These are phyloP conservation scores for Heterodera schachtii DNA, from an alignment of 1,140 invertebrate species.

Conservation along the genomic window DNA sequence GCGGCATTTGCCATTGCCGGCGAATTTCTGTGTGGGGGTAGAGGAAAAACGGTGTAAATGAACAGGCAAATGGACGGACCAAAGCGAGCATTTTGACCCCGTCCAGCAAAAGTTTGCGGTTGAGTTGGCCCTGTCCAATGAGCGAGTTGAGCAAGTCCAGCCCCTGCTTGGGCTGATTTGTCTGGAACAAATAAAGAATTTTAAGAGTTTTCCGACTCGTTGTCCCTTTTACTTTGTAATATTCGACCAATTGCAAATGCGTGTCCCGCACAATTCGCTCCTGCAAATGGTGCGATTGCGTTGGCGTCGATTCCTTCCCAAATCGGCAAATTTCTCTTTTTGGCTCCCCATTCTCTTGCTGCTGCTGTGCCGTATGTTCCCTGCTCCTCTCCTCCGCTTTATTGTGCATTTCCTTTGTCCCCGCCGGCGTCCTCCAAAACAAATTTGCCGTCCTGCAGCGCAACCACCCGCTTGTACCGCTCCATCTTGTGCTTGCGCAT, in stretches of 20 bases:
- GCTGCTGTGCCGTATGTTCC: no score
- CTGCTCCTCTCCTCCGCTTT: background rate
- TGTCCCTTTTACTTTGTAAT: background rate
- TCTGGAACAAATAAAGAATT: background rate
- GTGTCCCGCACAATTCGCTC: background rate
- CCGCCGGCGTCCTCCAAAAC: background rate
- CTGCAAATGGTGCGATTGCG: no score
- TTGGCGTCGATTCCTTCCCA: no score
- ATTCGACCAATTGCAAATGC: background rate
- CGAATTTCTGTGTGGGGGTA: background rate
- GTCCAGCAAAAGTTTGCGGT: background rate
- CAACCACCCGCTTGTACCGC: constrained; percentile 21
- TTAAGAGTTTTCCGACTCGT: no score
- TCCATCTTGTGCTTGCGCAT: constrained; percentile 26
- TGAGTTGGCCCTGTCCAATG: background rate
- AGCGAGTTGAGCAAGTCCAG: background rate
- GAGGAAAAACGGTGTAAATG: no score
- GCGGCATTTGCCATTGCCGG: background rate
- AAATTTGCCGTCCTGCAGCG: background rate
- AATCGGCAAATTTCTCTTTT: no score
- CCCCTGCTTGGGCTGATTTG: background rate
- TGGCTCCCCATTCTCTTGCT: no score
- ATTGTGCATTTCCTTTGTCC: background rate
- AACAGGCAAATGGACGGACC: background rate
- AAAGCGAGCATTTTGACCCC: background rate